Evolutionary conservation across 1,140 invertebrate species (phyloP).

Genomic region (Megathymus violae): DNA sequence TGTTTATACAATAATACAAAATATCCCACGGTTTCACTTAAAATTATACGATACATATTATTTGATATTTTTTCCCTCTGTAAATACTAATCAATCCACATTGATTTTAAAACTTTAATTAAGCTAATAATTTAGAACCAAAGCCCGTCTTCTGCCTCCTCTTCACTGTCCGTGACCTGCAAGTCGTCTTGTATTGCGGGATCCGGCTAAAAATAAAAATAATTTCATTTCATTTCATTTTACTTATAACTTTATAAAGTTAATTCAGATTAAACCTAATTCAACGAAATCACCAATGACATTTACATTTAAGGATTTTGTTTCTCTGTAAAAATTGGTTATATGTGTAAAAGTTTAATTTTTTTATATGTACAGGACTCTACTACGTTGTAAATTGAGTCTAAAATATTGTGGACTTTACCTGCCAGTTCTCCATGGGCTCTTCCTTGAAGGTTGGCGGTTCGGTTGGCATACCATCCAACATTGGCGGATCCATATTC

Average conservation of each 20-base stretch:
- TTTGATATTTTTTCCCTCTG: background rate
- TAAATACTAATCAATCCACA: background rate
- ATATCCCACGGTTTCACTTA: background rate
- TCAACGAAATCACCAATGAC: too few relatives aligned
- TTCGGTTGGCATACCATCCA: constrained; percentile 43
- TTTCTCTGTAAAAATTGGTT: too few relatives aligned
- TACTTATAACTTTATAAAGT: too few relatives aligned
- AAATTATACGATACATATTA: background rate
- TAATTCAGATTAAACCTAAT: constrained; percentile 1
- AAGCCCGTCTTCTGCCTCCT: constrained; percentile 77
- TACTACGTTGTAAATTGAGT: too few relatives aligned
- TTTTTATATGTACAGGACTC: too few relatives aligned
- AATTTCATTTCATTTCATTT: background rate
- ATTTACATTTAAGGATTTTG: too few relatives aligned
- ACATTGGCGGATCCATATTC: constrained; percentile 58
- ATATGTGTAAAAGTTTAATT: background rate
- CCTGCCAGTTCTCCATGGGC: constrained; percentile 75
- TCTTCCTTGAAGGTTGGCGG: constrained; percentile 72
- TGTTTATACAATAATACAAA: background rate
- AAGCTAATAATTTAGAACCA: constrained; percentile 65
- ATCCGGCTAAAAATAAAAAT: constrained; percentile 62
- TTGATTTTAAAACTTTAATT: background rate
- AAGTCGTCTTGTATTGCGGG: constrained; percentile 79
- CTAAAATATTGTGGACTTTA: constrained; percentile 40
- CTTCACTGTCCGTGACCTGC: constrained; percentile 78